Conservation (phyloP, 1,140 invertebrate species). For the Caenorhabditis brenneri region DNA sequence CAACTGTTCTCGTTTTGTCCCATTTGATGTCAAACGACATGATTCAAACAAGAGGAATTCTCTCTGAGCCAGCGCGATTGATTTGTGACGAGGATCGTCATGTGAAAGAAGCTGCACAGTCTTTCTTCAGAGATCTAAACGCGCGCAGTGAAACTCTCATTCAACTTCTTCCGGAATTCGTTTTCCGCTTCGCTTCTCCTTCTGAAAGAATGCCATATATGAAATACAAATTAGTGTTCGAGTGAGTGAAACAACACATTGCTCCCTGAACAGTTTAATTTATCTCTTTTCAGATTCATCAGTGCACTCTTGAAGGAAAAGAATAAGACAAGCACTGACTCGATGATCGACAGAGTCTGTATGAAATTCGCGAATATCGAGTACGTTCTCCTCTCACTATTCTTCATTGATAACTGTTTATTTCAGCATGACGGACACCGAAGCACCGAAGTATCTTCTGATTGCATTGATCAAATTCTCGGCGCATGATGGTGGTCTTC, state of each 20-base stretch:
- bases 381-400: background rate
- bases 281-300: background rate
- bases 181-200: background rate
- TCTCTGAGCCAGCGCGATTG: background rate
- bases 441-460: conserved; percentile 5
- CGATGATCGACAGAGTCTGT: conserved; percentile 6
- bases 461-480: background rate
- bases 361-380: conserved; percentile 6
- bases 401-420: background rate
- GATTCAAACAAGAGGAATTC: conserved; percentile 13
- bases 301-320: background rate
- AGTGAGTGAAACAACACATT: conserved; percentile 2
- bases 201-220: background rate
- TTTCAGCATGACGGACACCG: conserved; percentile 23
- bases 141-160: background rate
- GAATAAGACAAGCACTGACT: background rate
- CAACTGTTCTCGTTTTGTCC: background rate
- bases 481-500: background rate
- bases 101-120: background rate
- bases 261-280: too few species aligned
- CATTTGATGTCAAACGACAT: conserved; percentile 19
- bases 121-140: background rate
- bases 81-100: background rate
- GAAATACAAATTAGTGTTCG: conserved; percentile 1
- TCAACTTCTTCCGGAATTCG: background rate